These are phyloP conservation scores for Apodemia hepburni DNA, from an alignment of 2,888 invertebrate genomes.

Conservation along the genomic window DNA sequence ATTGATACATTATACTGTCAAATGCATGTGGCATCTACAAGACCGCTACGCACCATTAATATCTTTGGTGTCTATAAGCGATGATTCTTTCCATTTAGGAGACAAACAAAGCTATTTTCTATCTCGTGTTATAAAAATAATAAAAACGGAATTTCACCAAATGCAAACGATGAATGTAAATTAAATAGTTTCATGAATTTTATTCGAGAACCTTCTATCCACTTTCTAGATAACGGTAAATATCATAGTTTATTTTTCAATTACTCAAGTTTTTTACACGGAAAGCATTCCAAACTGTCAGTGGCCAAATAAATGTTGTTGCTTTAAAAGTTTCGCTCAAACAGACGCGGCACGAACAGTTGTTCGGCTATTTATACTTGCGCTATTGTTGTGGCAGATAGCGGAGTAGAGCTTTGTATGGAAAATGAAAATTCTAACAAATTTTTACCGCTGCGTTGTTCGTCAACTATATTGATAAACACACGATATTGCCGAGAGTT, in stretches of 20 bases:
- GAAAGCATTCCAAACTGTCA: constrained; percentile 6
- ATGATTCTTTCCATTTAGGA: too few relatives aligned
- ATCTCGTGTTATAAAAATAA: too few relatives aligned
- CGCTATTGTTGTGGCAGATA: not conserved
- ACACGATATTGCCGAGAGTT: not conserved
- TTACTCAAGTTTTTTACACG: constrained; percentile 1
- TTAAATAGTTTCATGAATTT: too few relatives aligned
- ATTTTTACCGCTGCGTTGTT: not conserved
- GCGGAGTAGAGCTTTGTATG: constrained; percentile 2
- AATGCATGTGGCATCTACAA: too few relatives aligned
- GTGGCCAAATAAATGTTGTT: constrained; percentile 6
- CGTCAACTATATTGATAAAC: constrained; percentile 2
- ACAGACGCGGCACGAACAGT: constrained; percentile 8
- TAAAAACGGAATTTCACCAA: too few relatives aligned
- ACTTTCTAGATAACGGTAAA: not conserved
- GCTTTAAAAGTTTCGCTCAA: not conserved
- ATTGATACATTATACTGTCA: too few relatives aligned
- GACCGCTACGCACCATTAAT: too few relatives aligned
- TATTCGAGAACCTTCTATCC: not conserved
- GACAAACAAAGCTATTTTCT: too few relatives aligned
- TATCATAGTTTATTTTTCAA: constrained; percentile 2
- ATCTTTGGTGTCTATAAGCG: too few relatives aligned
- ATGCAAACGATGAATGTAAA: too few relatives aligned
- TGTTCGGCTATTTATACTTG: constrained; percentile 2
- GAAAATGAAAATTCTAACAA: constrained; percentile 4